Percentiles rank a stretch among this genome's conserved stretches.
Evolutionary conservation across 2,113 vertebrate genomes (phyloP).

Genomic region (Anguilla rostrata): DNA sequence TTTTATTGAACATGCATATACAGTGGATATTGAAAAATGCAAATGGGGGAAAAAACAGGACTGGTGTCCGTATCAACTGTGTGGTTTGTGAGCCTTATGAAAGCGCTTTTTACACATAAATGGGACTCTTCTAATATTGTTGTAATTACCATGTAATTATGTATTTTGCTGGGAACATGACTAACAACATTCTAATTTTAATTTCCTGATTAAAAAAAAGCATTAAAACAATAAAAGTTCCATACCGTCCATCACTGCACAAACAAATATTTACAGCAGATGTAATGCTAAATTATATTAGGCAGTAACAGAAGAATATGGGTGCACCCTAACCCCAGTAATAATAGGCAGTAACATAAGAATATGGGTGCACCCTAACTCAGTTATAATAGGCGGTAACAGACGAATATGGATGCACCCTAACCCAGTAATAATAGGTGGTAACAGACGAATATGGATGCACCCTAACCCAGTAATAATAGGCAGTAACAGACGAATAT

Average conservation of each 20-base stretch:
- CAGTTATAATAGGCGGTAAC: too few relatives aligned
- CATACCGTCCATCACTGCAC: background rate
- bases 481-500: background rate
- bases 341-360: too few relatives aligned
- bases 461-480: background rate
- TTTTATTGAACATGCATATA: background rate
- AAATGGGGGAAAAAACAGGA: background rate
- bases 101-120: background rate
- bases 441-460: background rate
- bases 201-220: background rate
- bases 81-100: background rate
- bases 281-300: too few relatives aligned
- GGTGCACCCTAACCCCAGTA: too few relatives aligned
- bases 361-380: too few relatives aligned
- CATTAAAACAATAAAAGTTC: background rate
- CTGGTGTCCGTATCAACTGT: background rate
- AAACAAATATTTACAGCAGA: too few relatives aligned
- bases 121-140: background rate
- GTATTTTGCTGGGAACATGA: background rate
- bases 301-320: too few relatives aligned
- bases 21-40: background rate
- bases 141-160: background rate
- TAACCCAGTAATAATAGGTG: background rate
- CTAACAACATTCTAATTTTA: background rate
- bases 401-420: too few relatives aligned